These are phyloP conservation scores for Calosoma granatense DNA, from an alignment of 1,140 invertebrate species.

Conservation along the genomic window DNA sequence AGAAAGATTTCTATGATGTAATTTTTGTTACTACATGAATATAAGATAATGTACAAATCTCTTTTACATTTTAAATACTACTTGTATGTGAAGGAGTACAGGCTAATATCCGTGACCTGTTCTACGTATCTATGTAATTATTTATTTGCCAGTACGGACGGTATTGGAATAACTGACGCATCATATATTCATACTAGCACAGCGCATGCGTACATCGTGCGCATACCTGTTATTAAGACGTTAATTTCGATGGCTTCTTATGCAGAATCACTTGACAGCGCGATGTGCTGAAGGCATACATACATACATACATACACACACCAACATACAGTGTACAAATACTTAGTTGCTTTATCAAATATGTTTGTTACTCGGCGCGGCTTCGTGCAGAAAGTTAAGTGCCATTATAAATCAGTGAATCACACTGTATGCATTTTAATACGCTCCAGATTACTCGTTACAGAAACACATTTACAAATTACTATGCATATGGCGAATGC, in stretches of 20 bases:
- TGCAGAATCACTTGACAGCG: neutral
- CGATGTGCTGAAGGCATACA: too few relatives aligned
- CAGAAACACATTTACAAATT: conserved; percentile 8
- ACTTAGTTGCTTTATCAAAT: neutral
- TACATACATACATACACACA: too few relatives aligned
- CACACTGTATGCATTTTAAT: neutral
- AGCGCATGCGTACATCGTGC: neutral
- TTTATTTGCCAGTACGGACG: neutral
- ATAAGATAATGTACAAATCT: too few relatives aligned
- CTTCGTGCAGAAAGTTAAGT: neutral
- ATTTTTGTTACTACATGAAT: too few relatives aligned
- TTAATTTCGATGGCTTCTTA: neutral
- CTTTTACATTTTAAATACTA: too few relatives aligned
- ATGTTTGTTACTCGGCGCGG: too few relatives aligned
- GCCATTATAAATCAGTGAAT: conserved; percentile 1
- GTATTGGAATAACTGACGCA: neutral
- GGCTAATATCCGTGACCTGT: too few relatives aligned
- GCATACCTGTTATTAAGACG: neutral
- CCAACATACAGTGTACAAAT: neutral
- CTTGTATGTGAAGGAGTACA: too few relatives aligned
- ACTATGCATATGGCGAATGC: conserved; percentile 7
- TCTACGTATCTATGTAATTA: neutral
- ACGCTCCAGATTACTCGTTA: neutral
- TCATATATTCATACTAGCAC: neutral
- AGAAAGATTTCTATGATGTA: too few relatives aligned